phyloP scores from a whole-genome alignment of 2,797 vertebrate genomes.

The Acropternis orthonyx region DNA sequence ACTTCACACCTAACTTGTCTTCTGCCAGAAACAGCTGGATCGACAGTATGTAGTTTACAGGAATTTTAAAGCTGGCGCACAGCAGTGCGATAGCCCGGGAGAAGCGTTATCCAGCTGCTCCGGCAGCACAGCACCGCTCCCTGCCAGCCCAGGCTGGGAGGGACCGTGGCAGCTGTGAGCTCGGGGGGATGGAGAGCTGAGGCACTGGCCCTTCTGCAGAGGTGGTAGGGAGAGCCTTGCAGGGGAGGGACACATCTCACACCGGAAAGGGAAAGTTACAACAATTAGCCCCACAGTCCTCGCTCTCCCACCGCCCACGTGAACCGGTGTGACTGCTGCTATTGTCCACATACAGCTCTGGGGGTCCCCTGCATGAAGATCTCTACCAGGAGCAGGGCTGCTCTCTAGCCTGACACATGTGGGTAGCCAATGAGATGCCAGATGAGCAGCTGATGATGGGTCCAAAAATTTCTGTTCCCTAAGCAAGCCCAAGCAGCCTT shows the following conservation, averaged over 20 bases:
- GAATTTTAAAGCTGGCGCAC: not conserved
- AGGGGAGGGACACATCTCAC: not conserved
- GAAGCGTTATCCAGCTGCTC: not conserved
- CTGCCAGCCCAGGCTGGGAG: not conserved
- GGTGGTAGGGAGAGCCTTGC: not conserved
- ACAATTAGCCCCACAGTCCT: not conserved
- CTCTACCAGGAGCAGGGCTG: not conserved
- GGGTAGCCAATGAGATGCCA: not conserved
- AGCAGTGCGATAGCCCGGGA: not conserved
- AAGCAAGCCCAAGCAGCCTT: not conserved
- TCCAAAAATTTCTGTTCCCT: not conserved
- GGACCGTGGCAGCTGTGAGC: not conserved
- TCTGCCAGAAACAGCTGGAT: conserved; percentile 16
- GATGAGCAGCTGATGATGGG: not conserved
- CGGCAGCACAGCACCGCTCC: not conserved
- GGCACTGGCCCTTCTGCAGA: not conserved
- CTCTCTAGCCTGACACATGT: not conserved
- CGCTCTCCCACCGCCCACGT: rapidly evolving
- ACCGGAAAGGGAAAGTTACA: not conserved
- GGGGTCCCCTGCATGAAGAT: not conserved
- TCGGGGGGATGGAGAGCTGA: not conserved
- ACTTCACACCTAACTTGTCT: conserved; percentile 10
- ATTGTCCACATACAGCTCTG: not conserved
- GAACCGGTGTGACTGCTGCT: rapidly evolving
- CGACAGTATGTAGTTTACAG: not conserved